Conservation (phyloP, 2,888 invertebrate genomes). For the Tenthredo notha region DNA sequence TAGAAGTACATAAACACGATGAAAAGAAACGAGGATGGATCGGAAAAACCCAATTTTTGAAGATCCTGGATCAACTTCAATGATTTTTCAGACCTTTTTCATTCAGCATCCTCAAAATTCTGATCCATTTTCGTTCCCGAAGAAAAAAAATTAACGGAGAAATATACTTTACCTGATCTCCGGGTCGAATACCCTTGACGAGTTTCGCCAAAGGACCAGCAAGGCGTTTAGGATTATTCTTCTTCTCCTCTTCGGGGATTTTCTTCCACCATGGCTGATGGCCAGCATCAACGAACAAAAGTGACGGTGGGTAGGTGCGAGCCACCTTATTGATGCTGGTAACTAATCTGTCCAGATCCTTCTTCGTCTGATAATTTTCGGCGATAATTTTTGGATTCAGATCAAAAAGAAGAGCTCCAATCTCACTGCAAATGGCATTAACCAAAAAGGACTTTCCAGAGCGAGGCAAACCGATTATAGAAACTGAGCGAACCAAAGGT, state of each 20-base stretch:
- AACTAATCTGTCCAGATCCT: slow-evolving; percentile 84
- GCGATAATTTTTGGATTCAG: slow-evolving; percentile 85
- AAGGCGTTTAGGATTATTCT: slow-evolving; percentile 85
- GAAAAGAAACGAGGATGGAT: background rate
- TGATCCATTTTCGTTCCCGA: background rate
- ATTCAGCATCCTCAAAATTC: background rate
- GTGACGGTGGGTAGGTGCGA: slow-evolving; percentile 85
- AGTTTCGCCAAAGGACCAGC: slow-evolving; percentile 86
- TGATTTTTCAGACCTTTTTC: background rate
- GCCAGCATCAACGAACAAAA: slow-evolving; percentile 85
- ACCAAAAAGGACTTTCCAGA: slow-evolving; percentile 87
- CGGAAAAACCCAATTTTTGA: background rate
- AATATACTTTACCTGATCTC: slow-evolving; percentile 79
- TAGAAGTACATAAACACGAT: background rate
- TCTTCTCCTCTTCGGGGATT: slow-evolving; percentile 83
- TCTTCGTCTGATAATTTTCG: slow-evolving; percentile 85
- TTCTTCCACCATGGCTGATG: slow-evolving; percentile 86
- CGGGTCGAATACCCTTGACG: slow-evolving; percentile 83
- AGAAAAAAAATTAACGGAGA: background rate
- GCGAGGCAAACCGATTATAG: slow-evolving; percentile 86
- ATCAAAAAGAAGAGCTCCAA: slow-evolving; percentile 87
- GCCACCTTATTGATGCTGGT: slow-evolving; percentile 85
- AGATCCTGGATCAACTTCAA: background rate
- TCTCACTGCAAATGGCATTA: slow-evolving; percentile 87
- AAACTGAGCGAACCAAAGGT: slow-evolving; percentile 76